Evolutionary conservation across 1,140 invertebrate species (phyloP), one percentile per base, ranked within the genome.

Genomic region (Chironomus tepperi): DNA sequence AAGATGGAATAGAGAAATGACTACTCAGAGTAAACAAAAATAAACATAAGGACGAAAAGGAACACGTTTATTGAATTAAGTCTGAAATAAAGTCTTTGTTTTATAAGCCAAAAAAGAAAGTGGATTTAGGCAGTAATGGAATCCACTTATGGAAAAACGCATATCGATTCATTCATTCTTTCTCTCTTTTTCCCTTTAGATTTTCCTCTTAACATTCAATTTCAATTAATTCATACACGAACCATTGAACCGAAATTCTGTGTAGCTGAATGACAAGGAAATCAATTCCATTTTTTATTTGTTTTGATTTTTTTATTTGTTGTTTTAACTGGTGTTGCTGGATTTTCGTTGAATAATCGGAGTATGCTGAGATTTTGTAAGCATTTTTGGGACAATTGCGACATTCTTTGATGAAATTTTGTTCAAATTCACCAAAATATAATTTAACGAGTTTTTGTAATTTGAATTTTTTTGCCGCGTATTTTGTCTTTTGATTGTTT

Each of bases 201-300:
- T 57, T 57, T 57, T 57, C 5, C 47, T 47, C 43, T 57, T 57
- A 70, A 70, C 65, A 70, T 70, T 70, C 65, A 19, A 19, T 70
- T 70, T 21, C 65, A 70, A 70, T 70, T 70, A 70, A 10, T 70
- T 70, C 65, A 21, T 70, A 57, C n/a, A 3, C 47, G 7, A 57
- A 57, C 2, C 7, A 57, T 12, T 1, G 47, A n/a, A 2, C 10
- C 2, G 7, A 57, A 57, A 57, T 57, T 1, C 2, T 12, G 1
- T 2, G n/a, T 34, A 34, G 24, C 24, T 34, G 24, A 34, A 34
- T 34, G 47, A 7, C 9, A 12, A 7, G 7, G 7, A 57, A 57
- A 57, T 12, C 47, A 57, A 57, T 57, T 57, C 47, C 1, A 57
- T 57, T 57, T 57, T 10, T 57, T 57, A 12, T 34, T 34, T 34